phyloP scores from a whole-genome alignment of 2,888 invertebrate species.

The Cryptocephalus primarius region DNA sequence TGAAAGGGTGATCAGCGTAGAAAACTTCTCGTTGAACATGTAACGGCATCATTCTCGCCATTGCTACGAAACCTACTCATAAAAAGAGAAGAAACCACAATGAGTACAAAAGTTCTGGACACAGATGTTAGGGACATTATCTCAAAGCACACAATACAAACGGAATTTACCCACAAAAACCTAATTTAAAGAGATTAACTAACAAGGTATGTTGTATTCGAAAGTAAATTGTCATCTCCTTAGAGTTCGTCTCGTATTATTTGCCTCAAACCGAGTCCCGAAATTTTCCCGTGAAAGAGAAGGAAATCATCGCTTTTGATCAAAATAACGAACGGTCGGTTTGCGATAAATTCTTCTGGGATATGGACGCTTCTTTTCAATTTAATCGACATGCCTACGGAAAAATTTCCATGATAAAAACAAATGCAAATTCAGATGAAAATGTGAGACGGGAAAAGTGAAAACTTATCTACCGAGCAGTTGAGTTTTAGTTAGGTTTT shows the following conservation, averaged over 20 bases:
- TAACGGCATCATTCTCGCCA: constrained; percentile 1
- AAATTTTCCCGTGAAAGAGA: constrained; percentile 11
- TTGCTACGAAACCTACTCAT: constrained; percentile 5
- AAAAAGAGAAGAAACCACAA: constrained; percentile 4
- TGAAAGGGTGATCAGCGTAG: constrained; percentile 16
- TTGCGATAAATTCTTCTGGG: constrained; percentile 17
- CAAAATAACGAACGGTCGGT: constrained; percentile 23
- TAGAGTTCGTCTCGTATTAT: constrained; percentile 12
- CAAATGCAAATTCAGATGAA: no score
- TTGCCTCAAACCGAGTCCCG: neutral
- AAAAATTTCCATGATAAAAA: constrained; percentile 1
- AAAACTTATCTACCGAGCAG: no score
- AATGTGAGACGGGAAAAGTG: no score
- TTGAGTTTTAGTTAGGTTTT: no score
- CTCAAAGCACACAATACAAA: no score
- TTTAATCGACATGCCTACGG: constrained; percentile 12
- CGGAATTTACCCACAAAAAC: no score
- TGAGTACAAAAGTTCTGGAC: neutral
- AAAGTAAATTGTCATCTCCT: neutral
- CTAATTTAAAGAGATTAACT: no score
- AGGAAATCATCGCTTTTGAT: constrained; percentile 3
- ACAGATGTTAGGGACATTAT: no score
- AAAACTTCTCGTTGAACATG: constrained; percentile 7
- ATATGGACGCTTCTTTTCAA: constrained; percentile 8
- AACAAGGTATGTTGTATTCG: no score